Base-by-base conservation (phyloP, 2,888 invertebrate genomes). In the Colletes collaris region DNA sequence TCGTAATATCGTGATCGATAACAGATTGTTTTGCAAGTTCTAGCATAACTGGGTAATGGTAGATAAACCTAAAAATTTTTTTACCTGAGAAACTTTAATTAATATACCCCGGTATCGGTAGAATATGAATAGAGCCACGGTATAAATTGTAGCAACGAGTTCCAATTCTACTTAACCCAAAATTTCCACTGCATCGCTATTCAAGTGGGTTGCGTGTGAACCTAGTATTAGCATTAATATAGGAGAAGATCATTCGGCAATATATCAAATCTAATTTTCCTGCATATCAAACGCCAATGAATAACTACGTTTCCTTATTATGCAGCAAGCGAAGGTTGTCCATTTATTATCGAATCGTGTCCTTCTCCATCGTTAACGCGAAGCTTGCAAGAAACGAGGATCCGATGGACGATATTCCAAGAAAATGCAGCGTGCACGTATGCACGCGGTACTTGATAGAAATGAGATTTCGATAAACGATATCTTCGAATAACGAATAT, bases 221-320 rank as follows among this genome's bases (percentile, higher is more conserved):
- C 50, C 50, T 40, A 63, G 55, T 66, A 63, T 76, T 76, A 76
- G 44, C 60, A 56, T 76, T 55, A 63, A 40, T 46, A 56, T 52
- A 50, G 40, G 62, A 50, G 49, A 40, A 62, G 67, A 72, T 66
- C 62, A 46, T 52, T 46, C 16, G 66, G 66, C 56, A 56, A 66
- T 76, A 62, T 76, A 76, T 76, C 72, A 76, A 66, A 62, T 67
- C 66, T 63, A 76, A 67, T 76, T 59, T 65, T 60, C 65, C 19
- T 53, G 70, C 53, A 76, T 58, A 69, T 70, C 64, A 64, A 59
- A 46, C 58, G 52, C 63, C 56, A n/a, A 75, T 58, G 46, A 35
- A 56, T 40, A 19, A 56, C 53, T 55, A 37, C n/a, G 16, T 35
- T 50, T 56, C 44, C 63, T 60, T 65, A 71, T 60, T 76, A 71